A percentile compares a stretch with the other conserved stretches of the same genome.
phyloP scores from a whole-genome alignment of 2,797 vertebrate genomes.

The Anniella stebbinsi region DNA sequence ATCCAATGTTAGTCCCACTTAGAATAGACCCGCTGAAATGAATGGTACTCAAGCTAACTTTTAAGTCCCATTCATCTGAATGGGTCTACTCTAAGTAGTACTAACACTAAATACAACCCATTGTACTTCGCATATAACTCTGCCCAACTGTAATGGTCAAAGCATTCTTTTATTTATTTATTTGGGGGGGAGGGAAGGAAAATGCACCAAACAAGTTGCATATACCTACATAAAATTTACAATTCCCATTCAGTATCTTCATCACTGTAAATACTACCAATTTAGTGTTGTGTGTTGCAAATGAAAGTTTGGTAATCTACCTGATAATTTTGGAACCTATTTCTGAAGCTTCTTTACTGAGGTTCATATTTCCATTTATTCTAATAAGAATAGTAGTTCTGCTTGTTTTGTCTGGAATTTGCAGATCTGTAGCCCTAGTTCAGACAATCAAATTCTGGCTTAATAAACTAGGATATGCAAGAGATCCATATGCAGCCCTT shows the following conservation, averaged over 20 bases:
- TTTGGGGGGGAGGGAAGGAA: slow-evolving; percentile 6
- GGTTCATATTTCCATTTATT: neutral
- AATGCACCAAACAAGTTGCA: neutral
- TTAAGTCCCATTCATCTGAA: too few relatives aligned
- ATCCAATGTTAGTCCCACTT: too few relatives aligned
- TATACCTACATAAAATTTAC: neutral
- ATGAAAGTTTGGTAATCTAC: neutral
- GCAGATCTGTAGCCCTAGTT: neutral
- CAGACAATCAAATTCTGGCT: neutral
- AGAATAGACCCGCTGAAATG: too few relatives aligned
- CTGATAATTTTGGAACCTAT: neutral
- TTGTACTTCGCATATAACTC: slow-evolving; percentile 63
- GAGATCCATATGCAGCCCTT: neutral
- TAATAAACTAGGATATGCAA: neutral
- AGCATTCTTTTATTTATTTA: neutral
- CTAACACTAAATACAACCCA: neutral
- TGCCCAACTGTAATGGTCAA: slow-evolving; percentile 1
- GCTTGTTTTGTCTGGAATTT: neutral
- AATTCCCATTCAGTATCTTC: slow-evolving; percentile 30
- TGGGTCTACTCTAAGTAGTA: too few relatives aligned
- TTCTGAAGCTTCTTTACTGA: neutral
- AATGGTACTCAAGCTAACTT: too few relatives aligned
- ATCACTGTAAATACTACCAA: slow-evolving; percentile 19
- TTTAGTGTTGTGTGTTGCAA: neutral
- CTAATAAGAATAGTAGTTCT: neutral